Evolutionary conservation across 1,140 invertebrate genomes (phyloP).

Genomic region (Globodera ellingtonae): DNA sequence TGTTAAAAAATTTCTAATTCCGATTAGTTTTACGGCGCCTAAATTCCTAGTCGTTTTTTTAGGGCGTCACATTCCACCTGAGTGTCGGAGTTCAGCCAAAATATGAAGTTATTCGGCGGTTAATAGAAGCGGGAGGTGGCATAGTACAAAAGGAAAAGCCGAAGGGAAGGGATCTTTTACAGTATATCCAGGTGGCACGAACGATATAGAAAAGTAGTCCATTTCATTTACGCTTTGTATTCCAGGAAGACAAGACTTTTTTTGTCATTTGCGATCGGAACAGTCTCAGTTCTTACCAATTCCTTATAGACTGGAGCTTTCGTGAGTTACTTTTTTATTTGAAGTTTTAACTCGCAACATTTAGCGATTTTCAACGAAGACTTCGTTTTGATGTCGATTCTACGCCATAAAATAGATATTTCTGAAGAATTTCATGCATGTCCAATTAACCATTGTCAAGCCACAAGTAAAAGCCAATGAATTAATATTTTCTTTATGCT

Average conservation of each 20-base stretch:
- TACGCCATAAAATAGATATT: conserved; percentile 38
- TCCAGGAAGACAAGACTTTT: conserved; percentile 38
- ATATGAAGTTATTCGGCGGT: conserved; percentile 12
- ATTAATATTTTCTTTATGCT: neutral
- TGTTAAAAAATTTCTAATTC: too few relatives aligned
- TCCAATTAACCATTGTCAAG: neutral
- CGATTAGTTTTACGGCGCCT: neutral
- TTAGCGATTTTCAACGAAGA: conserved; percentile 48
- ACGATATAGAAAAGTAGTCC: neutral
- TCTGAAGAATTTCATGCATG: conserved; percentile 13
- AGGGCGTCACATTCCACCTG: conserved; percentile 45
- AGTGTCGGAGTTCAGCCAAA: conserved; percentile 31
- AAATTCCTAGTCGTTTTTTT: conserved; percentile 12
- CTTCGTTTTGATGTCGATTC: conserved; percentile 44
- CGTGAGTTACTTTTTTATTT: conserved; percentile 36
- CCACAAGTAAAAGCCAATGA: neutral
- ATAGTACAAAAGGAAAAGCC: conserved; percentile 39
- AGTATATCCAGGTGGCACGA: conserved; percentile 26
- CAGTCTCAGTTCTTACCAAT: conserved; percentile 25
- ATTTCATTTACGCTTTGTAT: neutral
- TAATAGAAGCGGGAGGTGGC: conserved; percentile 41
- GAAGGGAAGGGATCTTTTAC: conserved; percentile 30
- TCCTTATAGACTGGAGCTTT: conserved; percentile 35
- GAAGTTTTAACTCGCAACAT: neutral
- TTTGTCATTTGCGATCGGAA: conserved; percentile 36